Evolutionary conservation across 2,113 vertebrate species (phyloP), one percentile per base, ranked within the genome.

Genomic region (Tor tambroides): DNA sequence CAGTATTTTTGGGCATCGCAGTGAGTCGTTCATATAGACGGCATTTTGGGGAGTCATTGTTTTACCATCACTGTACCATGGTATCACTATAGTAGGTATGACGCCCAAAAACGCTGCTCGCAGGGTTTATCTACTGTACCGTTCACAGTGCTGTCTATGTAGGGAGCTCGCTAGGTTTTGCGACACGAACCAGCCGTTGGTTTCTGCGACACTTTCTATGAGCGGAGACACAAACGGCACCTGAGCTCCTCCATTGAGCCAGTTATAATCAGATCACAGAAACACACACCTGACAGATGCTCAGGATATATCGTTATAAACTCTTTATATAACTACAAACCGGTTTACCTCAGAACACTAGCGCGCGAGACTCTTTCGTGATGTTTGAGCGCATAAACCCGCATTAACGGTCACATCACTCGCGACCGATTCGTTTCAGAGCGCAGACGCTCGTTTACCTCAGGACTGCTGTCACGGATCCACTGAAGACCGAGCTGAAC

Each of bases 211-310:
- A 54, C 78, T 21, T 21, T 78, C 69, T 41, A 21, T 21, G 71
- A n/a, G n/a, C 14, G 21, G 71, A n/a, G n/a, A n/a, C n/a, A n/a
- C n/a, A n/a, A n/a, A n/a, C n/a, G n/a, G n/a, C n/a, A n/a, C n/a
- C n/a, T n/a, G n/a, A 83, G 38, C 19, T 5, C 38, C 15, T 65
- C 77, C 69, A 67, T 32, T 81, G 82, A 88, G 69, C 83, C 87
- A 65, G 77, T 85, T 82, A 85, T 54, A 14, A 54, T 9, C 46
- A 21, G 76, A 67, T 23, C 72, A 46, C 77, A 80, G 54, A n/a
- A n/a, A n/a, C 26, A 35, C 43, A 51, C 80, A 32, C 41, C 32
- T 1, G 17, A 11, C 23, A 23, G 5, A 41, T 2, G 6, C 1
- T 6, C 23, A 0, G n/a, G n/a, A n/a, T n/a, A n/a, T n/a, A n/a